phyloP scores from a whole-genome alignment of 2,113 vertebrate species.

The Barbus barbus region DNA sequence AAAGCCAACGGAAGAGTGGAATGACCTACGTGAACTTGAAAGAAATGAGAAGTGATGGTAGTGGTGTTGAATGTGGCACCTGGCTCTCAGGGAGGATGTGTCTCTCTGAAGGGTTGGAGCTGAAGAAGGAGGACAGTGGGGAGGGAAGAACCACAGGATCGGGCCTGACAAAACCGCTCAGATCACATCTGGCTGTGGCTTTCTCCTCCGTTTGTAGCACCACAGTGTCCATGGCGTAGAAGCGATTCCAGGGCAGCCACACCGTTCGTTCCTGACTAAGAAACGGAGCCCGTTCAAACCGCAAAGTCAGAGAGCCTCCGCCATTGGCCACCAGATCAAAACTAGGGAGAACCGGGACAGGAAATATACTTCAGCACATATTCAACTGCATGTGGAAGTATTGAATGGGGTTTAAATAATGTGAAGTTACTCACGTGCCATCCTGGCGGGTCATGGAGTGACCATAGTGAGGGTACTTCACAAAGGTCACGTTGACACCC shows the following conservation, averaged over 20 bases:
- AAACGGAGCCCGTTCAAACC: conserved; percentile 86
- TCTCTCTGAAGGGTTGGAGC: conserved; percentile 78
- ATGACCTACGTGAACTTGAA: neutral
- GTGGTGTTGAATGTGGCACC: conserved; percentile 64
- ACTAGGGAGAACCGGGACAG: conserved; percentile 62
- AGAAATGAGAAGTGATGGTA: neutral
- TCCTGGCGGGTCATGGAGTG: conserved; percentile 89
- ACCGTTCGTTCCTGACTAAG: conserved; percentile 86
- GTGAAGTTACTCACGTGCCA: conserved; percentile 81
- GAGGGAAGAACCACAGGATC: conserved; percentile 86
- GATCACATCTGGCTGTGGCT: conserved; percentile 84
- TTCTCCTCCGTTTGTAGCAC: conserved; percentile 87
- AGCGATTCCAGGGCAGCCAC: conserved; percentile 88
- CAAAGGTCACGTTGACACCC: conserved; percentile 89
- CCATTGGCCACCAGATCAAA: conserved; percentile 91
- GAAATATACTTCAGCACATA: neutral
- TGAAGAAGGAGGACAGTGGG: conserved; percentile 87
- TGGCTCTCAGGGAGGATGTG: conserved; percentile 89
- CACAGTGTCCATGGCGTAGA: conserved; percentile 86
- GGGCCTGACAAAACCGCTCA: conserved; percentile 85
- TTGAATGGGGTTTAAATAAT: neutral
- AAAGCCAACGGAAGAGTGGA: neutral
- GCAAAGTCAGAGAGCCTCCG: conserved; percentile 82
- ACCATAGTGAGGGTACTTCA: conserved; percentile 86
- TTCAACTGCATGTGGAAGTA: neutral